phyloP scores from a whole-genome alignment of 2,113 vertebrate species.

The Andinoacara biseriatus region DNA sequence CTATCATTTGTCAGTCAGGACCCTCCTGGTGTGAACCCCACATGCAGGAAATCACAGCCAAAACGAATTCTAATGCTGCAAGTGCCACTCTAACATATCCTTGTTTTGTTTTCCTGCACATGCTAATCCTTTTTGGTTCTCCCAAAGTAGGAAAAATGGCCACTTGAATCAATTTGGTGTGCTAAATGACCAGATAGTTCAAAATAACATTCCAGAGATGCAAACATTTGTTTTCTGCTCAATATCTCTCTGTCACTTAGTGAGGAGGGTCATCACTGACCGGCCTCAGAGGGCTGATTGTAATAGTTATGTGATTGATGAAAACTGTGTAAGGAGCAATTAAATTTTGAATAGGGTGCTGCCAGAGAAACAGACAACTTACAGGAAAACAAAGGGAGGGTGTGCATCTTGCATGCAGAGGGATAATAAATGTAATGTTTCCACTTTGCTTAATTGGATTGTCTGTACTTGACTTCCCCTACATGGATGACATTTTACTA shows the following conservation, averaged over 20 bases:
- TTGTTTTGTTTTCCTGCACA: slow-evolving; percentile 21
- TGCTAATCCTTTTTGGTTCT: slow-evolving; percentile 45
- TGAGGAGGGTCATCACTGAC: background rate
- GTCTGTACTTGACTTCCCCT: background rate
- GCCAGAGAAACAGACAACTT: background rate
- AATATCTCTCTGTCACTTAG: slow-evolving; percentile 29
- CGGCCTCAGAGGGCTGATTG: background rate
- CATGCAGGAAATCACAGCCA: background rate
- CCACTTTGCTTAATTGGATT: background rate
- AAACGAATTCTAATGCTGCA: background rate
- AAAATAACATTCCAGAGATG: slow-evolving; percentile 15
- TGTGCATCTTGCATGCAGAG: too few relatives aligned
- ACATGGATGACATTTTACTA: background rate
- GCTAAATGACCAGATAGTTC: slow-evolving; percentile 42
- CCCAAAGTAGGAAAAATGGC: slow-evolving; percentile 26
- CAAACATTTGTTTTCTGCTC: slow-evolving; percentile 30
- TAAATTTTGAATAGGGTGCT: background rate
- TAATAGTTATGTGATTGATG: slow-evolving; percentile 41
- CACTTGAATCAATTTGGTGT: slow-evolving; percentile 44
- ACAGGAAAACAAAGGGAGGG: background rate
- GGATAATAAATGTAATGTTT: background rate
- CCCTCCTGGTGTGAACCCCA: background rate
- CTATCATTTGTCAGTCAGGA: slow-evolving; percentile 1
- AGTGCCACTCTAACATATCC: slow-evolving; percentile 22
- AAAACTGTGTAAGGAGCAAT: background rate